Evolutionary conservation across 2,797 vertebrate genomes (phyloP).

Genomic region (Gadopsis bispinosus): DNA sequence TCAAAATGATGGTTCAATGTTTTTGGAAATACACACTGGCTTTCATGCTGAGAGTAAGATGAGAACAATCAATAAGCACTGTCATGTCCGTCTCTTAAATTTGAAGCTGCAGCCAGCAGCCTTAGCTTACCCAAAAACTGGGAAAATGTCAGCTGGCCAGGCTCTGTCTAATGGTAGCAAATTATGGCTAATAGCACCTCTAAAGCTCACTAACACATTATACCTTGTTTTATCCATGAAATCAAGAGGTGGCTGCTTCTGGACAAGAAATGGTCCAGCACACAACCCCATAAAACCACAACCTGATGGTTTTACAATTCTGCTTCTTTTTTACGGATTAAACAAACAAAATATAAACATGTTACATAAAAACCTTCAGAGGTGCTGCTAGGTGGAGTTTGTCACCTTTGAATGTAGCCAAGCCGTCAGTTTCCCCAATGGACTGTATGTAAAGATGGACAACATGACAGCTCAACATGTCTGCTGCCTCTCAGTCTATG

Average conservation of each 20-base stretch:
- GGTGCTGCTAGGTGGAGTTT: neutral
- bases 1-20: neutral
- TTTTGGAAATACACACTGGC: neutral
- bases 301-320: too few species aligned
- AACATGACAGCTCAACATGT: too few species aligned
- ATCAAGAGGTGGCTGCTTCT: neutral
- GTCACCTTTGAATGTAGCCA: neutral
- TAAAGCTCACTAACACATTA: neutral
- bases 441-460: too few species aligned
- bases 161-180: neutral
- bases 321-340: neutral
- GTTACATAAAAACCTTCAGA: neutral
- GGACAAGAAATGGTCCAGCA: too few species aligned
- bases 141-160: too few species aligned
- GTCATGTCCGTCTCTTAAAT: neutral
- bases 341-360: neutral
- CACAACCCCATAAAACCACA: too few species aligned
- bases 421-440: neutral
- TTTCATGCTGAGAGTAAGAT: neutral
- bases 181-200: neutral
- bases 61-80: neutral
- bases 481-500: too few species aligned
- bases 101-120: neutral
- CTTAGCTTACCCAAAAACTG: neutral
- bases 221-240: neutral